Base-by-base conservation (phyloP, 92 coral and sea anemone species). In the Parazoanthus darwini region DNA sequence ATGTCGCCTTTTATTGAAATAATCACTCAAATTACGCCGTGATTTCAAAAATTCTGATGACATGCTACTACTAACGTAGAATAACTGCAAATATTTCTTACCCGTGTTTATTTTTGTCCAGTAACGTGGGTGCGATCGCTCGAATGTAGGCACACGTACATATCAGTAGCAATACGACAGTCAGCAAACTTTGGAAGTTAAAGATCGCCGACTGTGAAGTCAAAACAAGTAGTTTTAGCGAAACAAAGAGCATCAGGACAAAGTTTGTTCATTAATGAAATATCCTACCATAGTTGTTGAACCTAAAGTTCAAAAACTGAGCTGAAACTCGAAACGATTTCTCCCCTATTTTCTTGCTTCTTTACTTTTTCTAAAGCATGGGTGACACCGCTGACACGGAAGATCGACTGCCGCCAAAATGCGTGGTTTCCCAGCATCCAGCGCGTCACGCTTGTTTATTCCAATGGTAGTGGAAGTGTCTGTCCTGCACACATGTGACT, bases 101-200 rank as follows among this genome's bases (percentile, higher is more conserved):
- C 99, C 99, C 99, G 77, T 93, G 93, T 92, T 97, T 97, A 72
- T 97, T 97, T 70, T 94, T 96, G 91, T 97, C 99, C 82, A 97
- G 93, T n/a, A 97, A 76, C 13, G 98, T 89, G 7, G 99, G 99
- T 82, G 94, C 95, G 46, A 97, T 93, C 86, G 98, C 93, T 77
- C 99, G 95, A 33, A 97, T 86, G 80, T 97, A 97, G 0, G 99
- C 98, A 90, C 99, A 97, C 37, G 99, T 94, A 90, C 99, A 97
- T 33, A 97, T 93, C 84, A 97, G 88, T 82, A 97, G 85, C 26
- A 97, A 91, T 25, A 97, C 77, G 54, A 97, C 99, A 6, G 99
- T 92, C 54, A 97, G 81, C 71, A 97, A 81, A 85, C 99, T 97
- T 96, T 97, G 98, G 90, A 97, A 97, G 92, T 97, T 97, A 78